These are phyloP conservation scores for Hylaea fasciaria DNA, from an alignment of 2,888 invertebrate genomes.

Conservation along the genomic window DNA sequence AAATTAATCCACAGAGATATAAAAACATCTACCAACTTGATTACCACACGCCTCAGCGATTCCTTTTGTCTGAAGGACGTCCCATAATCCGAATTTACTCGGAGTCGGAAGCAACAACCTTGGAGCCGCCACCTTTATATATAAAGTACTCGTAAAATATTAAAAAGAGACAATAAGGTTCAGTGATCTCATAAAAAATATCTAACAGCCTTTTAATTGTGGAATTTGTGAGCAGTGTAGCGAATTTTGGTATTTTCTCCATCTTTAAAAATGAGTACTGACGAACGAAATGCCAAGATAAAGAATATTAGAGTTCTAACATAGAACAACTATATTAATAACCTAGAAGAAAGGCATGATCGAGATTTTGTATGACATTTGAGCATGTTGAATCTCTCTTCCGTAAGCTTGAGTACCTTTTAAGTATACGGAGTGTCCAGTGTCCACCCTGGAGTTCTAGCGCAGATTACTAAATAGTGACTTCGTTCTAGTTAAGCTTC, in stretches of 20 bases:
- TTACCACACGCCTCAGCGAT: slow-evolving; percentile 16
- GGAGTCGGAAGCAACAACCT: slow-evolving; percentile 23
- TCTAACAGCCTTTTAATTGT: slow-evolving; percentile 38
- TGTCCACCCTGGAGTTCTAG: too few species aligned
- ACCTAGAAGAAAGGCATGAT: too few species aligned
- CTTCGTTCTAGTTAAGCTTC: too few species aligned
- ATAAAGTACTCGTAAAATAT: slow-evolving; percentile 30
- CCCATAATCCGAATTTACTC: slow-evolving; percentile 18
- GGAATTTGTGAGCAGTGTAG: slow-evolving; percentile 35
- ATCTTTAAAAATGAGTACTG: slow-evolving; percentile 46
- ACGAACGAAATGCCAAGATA: slow-evolving; percentile 54
- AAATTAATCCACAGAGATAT: slow-evolving; percentile 8
- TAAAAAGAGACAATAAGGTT: slow-evolving; percentile 29
- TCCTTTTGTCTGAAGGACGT: slow-evolving; percentile 18
- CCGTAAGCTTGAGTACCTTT: too few species aligned
- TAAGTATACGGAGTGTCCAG: too few species aligned
- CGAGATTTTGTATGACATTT: too few species aligned
- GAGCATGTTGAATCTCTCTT: too few species aligned
- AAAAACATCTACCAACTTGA: slow-evolving; percentile 11
- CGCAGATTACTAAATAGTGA: too few species aligned
- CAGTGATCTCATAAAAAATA: slow-evolving; percentile 37
- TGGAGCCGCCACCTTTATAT: slow-evolving; percentile 18
- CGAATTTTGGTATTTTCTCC: slow-evolving; percentile 25
- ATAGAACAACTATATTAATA: background rate
- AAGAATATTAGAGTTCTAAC: slow-evolving; percentile 49